Base-by-base conservation (phyloP, 2,797 vertebrate species). In the Silurus aristotelis region DNA sequence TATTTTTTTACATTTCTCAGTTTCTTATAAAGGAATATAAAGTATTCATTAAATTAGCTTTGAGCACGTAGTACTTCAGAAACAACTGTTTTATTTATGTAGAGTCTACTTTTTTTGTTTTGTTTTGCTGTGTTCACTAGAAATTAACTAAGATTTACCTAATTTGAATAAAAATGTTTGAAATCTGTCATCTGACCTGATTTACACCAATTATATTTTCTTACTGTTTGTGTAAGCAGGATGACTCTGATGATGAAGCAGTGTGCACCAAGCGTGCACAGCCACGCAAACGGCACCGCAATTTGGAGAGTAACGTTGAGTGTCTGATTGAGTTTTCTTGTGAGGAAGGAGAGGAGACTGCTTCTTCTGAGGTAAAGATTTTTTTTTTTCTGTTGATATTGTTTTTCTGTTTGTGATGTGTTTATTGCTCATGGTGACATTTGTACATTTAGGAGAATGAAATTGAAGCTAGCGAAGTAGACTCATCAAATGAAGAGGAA, bases 341-440 rank as follows among this genome's bases (percentile, higher is more conserved):
- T 85, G 98, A 98, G 85, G 97, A 98, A 83, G 95, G 95, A 85
- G 96, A 97, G 80, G 95, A 96, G 84, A 96, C 96, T 0, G 93
- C 94, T 2, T 95, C 94, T 81, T 96, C 97, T 1, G 92, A 95
- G 70, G 95, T 91, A 61, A 89, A 87, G 17, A 0, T 3, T 25
- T 46, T 19, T 25, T 77, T n/a, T n/a, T 12, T 10, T 12, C 48
- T 61, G 20, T 25, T 17, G 2, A 17, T 75, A 0, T 5, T 46
- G 63, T 12, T n/a, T 31, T 63, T 8, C 2, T 2, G 13, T 1
- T 31, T 6, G 12, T 66, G 81, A 1, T 60, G 68, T 76, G 7
- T 46, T 85, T 43, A 48, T 13, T n/a, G 61, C 82, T 58, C 2
- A 86, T 61, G 25, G 17, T 55, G 22, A 6, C 8, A n/a, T 70